phyloP scores from a whole-genome alignment of 2,113 vertebrate genomes.

The Channa argus region DNA sequence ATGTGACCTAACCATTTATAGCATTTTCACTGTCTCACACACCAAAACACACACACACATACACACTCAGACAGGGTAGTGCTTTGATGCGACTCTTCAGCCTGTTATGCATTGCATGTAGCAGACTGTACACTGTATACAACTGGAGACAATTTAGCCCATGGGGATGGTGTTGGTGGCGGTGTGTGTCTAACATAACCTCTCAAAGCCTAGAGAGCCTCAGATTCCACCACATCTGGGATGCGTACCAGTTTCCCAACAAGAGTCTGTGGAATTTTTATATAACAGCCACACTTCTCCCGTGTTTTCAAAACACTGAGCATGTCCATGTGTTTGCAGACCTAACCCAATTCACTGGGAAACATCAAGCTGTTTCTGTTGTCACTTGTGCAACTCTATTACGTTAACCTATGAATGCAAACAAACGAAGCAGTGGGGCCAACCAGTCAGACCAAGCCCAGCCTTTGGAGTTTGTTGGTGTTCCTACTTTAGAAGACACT shows the following conservation, averaged over 20 bases:
- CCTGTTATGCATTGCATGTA: slow-evolving; percentile 1
- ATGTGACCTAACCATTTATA: slow-evolving; percentile 25
- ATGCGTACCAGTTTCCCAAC: slow-evolving; percentile 55
- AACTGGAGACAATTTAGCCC: slow-evolving; percentile 50
- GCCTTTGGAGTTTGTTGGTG: slow-evolving; percentile 43
- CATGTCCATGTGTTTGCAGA: slow-evolving; percentile 45
- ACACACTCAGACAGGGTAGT: background rate
- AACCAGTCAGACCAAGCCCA: slow-evolving; percentile 11
- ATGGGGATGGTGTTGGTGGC: background rate
- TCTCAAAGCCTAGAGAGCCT: slow-evolving; percentile 25
- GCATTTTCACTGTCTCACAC: slow-evolving; percentile 44
- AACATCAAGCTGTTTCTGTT: slow-evolving; percentile 71
- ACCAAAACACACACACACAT: slow-evolving; percentile 33
- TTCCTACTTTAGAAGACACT: slow-evolving; percentile 43
- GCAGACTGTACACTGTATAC: slow-evolving; percentile 28
- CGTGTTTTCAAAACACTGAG: slow-evolving; percentile 70
- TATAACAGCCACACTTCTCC: slow-evolving; percentile 60
- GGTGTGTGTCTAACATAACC: slow-evolving; percentile 36
- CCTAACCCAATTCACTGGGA: slow-evolving; percentile 68
- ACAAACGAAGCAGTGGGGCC: slow-evolving; percentile 64
- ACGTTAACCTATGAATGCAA: slow-evolving; percentile 61
- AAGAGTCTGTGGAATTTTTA: slow-evolving; percentile 56
- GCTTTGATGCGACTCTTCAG: slow-evolving; percentile 43
- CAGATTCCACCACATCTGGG: slow-evolving; percentile 63
- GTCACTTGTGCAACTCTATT: slow-evolving; percentile 60